Evolutionary conservation across 2,888 invertebrate species (phyloP).

Genomic region (Sipunculus nudus): DNA sequence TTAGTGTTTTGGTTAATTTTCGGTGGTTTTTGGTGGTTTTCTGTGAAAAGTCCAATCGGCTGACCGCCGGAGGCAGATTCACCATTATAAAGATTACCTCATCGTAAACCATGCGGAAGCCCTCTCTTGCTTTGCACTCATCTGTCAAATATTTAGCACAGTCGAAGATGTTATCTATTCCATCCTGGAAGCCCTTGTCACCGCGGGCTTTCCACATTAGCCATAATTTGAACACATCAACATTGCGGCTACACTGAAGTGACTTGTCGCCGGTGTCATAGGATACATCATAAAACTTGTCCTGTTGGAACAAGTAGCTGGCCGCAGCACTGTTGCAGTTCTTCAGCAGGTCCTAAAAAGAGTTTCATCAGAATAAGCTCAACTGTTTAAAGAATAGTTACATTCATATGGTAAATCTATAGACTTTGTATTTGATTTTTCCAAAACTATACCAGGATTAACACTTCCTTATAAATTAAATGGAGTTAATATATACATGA

Average conservation of each 20-base stretch:
- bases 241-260: slow-evolving; percentile 57
- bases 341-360: slow-evolving; percentile 45
- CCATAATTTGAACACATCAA: slow-evolving; percentile 59
- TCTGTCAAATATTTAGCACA: slow-evolving; percentile 43
- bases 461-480: too few species aligned
- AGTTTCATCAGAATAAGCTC: too few species aligned
- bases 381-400: too few species aligned
- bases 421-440: too few species aligned
- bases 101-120: slow-evolving; percentile 45
- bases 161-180: slow-evolving; percentile 48
- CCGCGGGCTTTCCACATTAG: slow-evolving; percentile 55
- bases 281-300: slow-evolving; percentile 56
- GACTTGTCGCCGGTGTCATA: slow-evolving; percentile 60
- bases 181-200: slow-evolving; percentile 43
- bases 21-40: too few species aligned
- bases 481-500: too few species aligned
- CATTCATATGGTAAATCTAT: too few species aligned
- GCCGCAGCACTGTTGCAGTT: slow-evolving; percentile 45
- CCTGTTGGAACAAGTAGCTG: slow-evolving; percentile 57
- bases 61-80: too few species aligned
- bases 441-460: too few species aligned
- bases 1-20: too few species aligned
- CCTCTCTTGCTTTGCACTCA: slow-evolving; percentile 42
- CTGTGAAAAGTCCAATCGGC: too few species aligned
- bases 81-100: slow-evolving; percentile 44